phyloP scores from a whole-genome alignment of 2,888 invertebrate genomes.

The Lagria hirta region DNA sequence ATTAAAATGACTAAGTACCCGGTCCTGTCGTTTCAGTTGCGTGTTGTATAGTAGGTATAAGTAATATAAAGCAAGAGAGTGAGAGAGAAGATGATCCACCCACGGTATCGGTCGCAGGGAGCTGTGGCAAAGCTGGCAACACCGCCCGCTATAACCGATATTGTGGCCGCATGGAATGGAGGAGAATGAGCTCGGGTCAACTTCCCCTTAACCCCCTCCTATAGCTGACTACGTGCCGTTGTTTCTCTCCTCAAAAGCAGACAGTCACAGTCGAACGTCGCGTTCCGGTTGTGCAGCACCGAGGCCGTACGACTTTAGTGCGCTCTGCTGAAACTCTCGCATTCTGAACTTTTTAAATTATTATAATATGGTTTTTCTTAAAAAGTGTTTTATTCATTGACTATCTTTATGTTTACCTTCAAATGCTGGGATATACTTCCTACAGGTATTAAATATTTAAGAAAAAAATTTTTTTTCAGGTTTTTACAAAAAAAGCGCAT shows the following conservation, averaged over 20 bases:
- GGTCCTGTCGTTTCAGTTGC: conserved; percentile 25
- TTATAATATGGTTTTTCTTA: too few relatives aligned
- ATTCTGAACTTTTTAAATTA: too few relatives aligned
- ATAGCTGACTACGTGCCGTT: conserved; percentile 57
- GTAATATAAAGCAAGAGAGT: too few relatives aligned
- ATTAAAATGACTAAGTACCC: conserved; percentile 19
- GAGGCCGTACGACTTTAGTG: conserved; percentile 5
- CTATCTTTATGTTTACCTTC: conserved; percentile 59
- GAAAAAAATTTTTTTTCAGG: conserved; percentile 13
- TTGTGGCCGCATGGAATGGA: conserved; percentile 56
- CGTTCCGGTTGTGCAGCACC: conserved; percentile 34
- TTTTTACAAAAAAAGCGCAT: conserved; percentile 7
- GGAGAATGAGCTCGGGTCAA: conserved; percentile 54
- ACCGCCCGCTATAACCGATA: conserved; percentile 55
- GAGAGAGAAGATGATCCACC: conserved; percentile 45
- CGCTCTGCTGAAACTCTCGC: conserved; percentile 16
- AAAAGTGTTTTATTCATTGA: conserved; percentile 39
- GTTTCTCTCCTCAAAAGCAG: conserved; percentile 63
- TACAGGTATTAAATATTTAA: conserved; percentile 57
- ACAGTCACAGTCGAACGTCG: conserved; percentile 56
- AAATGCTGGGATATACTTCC: conserved; percentile 70
- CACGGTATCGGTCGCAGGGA: conserved; percentile 50
- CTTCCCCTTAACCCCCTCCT: conserved; percentile 64
- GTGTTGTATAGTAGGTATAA: too few relatives aligned
- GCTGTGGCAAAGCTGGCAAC: too few relatives aligned